A percentile compares a stretch with the other conserved stretches of the same genome.
phyloP scores from a whole-genome alignment of 2,888 invertebrate genomes.

The Octodonta nipae region DNA sequence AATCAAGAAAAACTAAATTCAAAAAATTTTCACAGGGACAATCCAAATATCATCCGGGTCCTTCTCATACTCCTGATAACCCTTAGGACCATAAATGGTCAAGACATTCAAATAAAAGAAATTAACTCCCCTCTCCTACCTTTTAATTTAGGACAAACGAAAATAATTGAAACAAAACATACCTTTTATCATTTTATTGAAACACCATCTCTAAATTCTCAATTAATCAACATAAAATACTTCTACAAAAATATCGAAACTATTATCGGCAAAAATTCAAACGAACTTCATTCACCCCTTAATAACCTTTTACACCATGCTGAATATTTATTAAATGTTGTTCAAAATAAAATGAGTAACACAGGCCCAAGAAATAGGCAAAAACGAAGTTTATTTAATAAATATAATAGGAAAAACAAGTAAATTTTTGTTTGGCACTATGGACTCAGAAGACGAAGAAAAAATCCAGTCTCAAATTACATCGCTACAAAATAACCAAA shows the following conservation, averaged over 20 bases:
- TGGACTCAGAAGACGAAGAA: conserved; percentile 6
- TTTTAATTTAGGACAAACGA: conserved; percentile 6
- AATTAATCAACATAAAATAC: conserved; percentile 7
- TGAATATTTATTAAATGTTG: too few relatives aligned
- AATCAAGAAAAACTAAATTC: too few relatives aligned
- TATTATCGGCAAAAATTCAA: too few relatives aligned
- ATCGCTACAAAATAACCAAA: too few relatives aligned
- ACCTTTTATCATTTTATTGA: conserved; percentile 11
- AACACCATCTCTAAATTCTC: conserved; percentile 6
- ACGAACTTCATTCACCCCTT: neutral
- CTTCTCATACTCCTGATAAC: neutral
- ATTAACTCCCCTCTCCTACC: conserved; percentile 6
- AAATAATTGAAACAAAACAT: conserved; percentile 7
- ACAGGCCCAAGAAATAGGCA: conserved; percentile 3
- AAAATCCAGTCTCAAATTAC: too few relatives aligned
- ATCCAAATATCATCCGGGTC: neutral
- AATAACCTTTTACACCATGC: neutral
- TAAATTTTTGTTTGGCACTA: conserved; percentile 5
- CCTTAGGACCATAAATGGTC: neutral
- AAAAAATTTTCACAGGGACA: neutral
- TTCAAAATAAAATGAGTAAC: too few relatives aligned
- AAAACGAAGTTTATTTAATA: conserved; percentile 5
- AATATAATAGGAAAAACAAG: conserved; percentile 5
- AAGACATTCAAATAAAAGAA: neutral
- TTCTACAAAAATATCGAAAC: neutral